A percentile compares a stretch with the other conserved stretches of the same genome.
Evolutionary conservation across 2,797 vertebrate genomes (phyloP).

Genomic region (Enteromius anoplus): DNA sequence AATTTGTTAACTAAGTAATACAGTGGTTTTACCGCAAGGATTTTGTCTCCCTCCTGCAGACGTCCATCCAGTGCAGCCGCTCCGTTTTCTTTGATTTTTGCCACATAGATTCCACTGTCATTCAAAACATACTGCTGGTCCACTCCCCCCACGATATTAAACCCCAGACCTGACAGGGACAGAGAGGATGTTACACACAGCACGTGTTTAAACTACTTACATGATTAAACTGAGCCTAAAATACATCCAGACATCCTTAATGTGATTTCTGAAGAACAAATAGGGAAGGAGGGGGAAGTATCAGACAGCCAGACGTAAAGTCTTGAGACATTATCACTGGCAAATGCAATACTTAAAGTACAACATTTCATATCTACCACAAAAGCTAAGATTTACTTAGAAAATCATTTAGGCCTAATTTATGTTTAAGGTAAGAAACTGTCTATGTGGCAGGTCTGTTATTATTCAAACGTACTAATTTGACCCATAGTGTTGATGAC

Average conservation of each 20-base stretch:
- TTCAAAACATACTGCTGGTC: conserved; percentile 89
- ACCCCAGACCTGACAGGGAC: conserved; percentile 86
- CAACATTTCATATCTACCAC: background rate
- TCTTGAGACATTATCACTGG: background rate
- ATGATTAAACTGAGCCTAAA: conserved; percentile 11
- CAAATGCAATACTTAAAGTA: background rate
- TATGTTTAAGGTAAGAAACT: background rate
- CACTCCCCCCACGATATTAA: conserved; percentile 95
- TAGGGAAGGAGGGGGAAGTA: background rate
- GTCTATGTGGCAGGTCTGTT: background rate
- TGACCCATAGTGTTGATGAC: background rate
- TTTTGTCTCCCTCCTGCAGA: conserved; percentile 93
- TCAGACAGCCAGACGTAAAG: background rate
- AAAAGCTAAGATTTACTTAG: background rate
- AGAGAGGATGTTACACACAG: conserved; percentile 40
- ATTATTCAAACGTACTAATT: background rate
- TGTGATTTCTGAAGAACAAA: background rate
- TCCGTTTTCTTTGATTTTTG: conserved; percentile 92
- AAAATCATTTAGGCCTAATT: background rate
- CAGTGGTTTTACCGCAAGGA: conserved; percentile 82
- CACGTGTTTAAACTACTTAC: background rate
- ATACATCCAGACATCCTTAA: background rate
- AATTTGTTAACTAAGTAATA: background rate
- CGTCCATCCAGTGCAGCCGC: conserved; percentile 90
- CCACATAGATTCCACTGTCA: conserved; percentile 92